Evolutionary conservation across 1,140 invertebrate species (phyloP).

Genomic region (Nebria ingens): DNA sequence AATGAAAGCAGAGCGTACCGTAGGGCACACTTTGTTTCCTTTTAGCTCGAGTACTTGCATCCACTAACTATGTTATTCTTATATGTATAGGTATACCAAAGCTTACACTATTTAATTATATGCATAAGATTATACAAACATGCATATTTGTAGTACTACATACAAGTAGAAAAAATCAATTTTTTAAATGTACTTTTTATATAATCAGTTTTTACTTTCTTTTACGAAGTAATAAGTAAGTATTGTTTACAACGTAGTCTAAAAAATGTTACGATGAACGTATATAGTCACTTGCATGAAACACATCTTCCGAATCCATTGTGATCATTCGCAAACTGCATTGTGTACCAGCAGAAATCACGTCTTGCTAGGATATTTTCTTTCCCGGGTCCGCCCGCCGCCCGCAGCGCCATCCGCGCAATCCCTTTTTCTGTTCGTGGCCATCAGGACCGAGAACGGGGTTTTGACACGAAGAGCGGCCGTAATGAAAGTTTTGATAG

Average conservation of each 20-base stretch:
- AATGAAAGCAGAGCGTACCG: not conserved
- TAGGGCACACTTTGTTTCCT: not conserved
- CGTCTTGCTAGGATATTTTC: constrained; percentile 1
- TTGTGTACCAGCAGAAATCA: constrained; percentile 4
- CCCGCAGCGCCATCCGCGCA: not conserved
- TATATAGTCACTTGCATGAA: no score
- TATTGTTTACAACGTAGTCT: no score
- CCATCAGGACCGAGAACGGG: not conserved
- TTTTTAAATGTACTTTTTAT: no score
- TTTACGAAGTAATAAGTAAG: no score
- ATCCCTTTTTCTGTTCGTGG: no score
- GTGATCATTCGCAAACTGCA: not conserved
- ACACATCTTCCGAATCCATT: constrained; percentile 1
- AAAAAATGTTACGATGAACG: no score
- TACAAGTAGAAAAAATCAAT: no score
- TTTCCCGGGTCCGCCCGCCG: not conserved
- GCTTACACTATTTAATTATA: no score
- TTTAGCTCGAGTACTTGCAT: not conserved
- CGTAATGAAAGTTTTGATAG: constrained; percentile 9
- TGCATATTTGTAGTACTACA: no score
- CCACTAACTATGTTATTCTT: not conserved
- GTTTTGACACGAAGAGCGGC: not conserved
- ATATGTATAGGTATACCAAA: not conserved
- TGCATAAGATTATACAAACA: no score
- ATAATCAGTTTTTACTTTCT: no score